Conservation (phyloP, 2,888 invertebrate genomes). For the Bellardia bayeri region DNA sequence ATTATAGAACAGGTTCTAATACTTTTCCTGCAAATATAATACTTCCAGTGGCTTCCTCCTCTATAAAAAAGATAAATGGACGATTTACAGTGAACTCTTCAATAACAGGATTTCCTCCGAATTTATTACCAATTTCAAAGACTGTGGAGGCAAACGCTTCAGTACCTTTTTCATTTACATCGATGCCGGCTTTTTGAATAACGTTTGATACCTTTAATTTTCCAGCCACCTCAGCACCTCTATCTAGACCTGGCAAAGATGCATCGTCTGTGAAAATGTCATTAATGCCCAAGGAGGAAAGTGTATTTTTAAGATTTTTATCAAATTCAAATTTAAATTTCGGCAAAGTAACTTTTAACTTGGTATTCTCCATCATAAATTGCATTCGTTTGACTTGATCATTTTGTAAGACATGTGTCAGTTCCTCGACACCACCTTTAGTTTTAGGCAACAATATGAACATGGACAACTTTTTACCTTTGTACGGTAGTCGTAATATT, state of each 20-base stretch:
- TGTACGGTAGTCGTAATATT: conserved; percentile 90
- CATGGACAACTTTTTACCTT: conserved; percentile 90
- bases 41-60: conserved; percentile 90
- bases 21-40: conserved; percentile 91
- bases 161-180: conserved; percentile 91
- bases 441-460: conserved; percentile 89
- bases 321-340: conserved; percentile 91
- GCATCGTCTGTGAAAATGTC: conserved; percentile 90
- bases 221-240: conserved; percentile 86
- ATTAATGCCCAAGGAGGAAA: conserved; percentile 88
- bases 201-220: conserved; percentile 88
- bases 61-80: conserved; percentile 92
- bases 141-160: conserved; percentile 88
- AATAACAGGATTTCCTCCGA: conserved; percentile 85
- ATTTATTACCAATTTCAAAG: conserved; percentile 86
- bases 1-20: conserved; percentile 85
- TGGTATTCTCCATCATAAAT: conserved; percentile 86
- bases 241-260: conserved; percentile 88
- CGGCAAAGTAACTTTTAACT: conserved; percentile 88
- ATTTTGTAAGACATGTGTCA: conserved; percentile 86
- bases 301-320: conserved; percentile 86
- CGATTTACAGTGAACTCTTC: conserved; percentile 88
- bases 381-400: conserved; percentile 86
- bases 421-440: conserved; percentile 86
- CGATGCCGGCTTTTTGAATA: conserved; percentile 90